phyloP scores from a whole-genome alignment of 2,888 invertebrate species.

The Eupeodes luniger region DNA sequence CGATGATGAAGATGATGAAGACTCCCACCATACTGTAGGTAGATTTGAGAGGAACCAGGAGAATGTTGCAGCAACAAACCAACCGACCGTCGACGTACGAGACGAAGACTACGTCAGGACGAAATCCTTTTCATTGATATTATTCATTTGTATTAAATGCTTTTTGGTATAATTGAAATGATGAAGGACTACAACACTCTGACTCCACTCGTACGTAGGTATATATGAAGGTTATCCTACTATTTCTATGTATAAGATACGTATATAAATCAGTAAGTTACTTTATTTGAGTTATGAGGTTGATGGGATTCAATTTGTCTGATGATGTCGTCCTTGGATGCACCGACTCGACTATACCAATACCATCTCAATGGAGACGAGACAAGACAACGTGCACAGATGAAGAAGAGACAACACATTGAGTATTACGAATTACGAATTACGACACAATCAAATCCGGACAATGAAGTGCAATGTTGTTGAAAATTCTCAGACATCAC shows the following conservation, averaged over 20 bases:
- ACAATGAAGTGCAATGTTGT: constrained; percentile 35
- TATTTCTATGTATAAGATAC: too few relatives aligned
- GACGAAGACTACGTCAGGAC: not conserved
- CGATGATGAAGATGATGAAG: too few relatives aligned
- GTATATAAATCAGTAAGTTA: constrained; percentile 7
- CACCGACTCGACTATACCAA: too few relatives aligned
- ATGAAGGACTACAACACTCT: constrained; percentile 23
- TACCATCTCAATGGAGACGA: not conserved
- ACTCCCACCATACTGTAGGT: too few relatives aligned
- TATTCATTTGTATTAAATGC: constrained; percentile 61
- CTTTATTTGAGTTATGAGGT: constrained; percentile 27
- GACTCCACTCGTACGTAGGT: too few relatives aligned
- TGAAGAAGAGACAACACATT: not conserved
- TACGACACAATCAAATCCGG: not conserved
- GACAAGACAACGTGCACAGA: not conserved
- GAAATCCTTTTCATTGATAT: constrained; percentile 30
- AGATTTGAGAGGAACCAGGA: not conserved
- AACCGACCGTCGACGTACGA: too few relatives aligned
- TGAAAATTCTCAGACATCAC: constrained; percentile 36
- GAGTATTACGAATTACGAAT: not conserved
- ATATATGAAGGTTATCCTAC: too few relatives aligned
- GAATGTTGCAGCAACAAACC: not conserved
- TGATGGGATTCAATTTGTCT: constrained; percentile 12
- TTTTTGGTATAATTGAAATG: constrained; percentile 63
- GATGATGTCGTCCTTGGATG: not conserved